These are phyloP conservation scores for Pristis pectinata DNA, from an alignment of 2,797 vertebrate species.

Conservation along the genomic window DNA sequence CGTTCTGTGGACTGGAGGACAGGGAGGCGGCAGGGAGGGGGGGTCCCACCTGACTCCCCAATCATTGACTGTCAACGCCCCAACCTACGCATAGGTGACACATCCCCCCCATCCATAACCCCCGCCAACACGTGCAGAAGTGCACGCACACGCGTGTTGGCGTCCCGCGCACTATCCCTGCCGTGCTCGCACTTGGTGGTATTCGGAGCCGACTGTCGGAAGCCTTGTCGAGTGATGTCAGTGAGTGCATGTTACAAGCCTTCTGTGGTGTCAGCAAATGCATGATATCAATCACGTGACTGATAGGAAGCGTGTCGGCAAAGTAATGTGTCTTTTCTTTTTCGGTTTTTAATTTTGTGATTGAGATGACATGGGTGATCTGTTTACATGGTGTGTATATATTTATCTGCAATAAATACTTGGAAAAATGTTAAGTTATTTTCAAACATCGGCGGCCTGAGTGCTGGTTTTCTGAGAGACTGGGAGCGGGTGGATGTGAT, in stretches of 20 bases:
- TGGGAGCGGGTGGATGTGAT: background rate
- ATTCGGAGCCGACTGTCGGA: background rate
- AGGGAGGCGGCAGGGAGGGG: background rate
- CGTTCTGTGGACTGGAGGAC: too few species aligned
- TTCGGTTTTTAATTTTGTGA: background rate
- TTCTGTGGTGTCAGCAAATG: slow-evolving; percentile 14
- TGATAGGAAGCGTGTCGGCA: slow-evolving; percentile 6
- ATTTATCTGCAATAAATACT: background rate
- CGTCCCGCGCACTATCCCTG: too few species aligned
- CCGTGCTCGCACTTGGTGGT: background rate
- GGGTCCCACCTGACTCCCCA: too few species aligned
- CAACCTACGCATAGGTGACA: too few species aligned
- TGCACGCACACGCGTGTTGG: too few species aligned
- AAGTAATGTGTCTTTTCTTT: background rate
- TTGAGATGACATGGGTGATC: background rate
- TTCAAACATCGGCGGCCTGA: background rate
- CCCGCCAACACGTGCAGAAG: too few species aligned
- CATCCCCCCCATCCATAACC: too few species aligned
- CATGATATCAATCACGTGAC: slow-evolving; percentile 21
- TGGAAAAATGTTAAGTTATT: slow-evolving; percentile 10
- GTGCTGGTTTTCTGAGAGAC: background rate
- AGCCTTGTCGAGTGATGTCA: background rate
- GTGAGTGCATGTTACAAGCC: slow-evolving; percentile 20
- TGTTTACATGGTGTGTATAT: slow-evolving; percentile 25
- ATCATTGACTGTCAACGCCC: too few species aligned